Evolutionary conservation across 2,888 invertebrate genomes (phyloP), one percentile per base, ranked within the genome.

Genomic region (Brachypalpus laphriformis): DNA sequence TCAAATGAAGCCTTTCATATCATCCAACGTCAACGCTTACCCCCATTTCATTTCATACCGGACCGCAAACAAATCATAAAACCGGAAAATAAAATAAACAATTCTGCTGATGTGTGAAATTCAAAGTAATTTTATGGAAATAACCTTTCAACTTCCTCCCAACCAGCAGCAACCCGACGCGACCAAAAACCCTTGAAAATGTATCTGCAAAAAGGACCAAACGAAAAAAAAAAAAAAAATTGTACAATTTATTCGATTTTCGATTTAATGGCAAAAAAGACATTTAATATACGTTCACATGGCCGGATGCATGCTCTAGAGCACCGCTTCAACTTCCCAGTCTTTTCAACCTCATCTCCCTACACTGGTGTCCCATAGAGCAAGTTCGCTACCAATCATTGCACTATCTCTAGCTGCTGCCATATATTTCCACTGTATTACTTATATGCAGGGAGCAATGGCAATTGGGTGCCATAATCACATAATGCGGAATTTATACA

Each of bases 401-500:
- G 47, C 71, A 85, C 81, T 81, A 85, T 85, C 85, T 85, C 75
- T 76, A 71, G 81, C 71, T 70, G 57, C 40, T 66, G 54, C 56
- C 68, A 65, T 75, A 80, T 71, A 85, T 75, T 65, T 80, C 81
- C 65, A 85, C 57, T 54, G 63, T 71, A 71, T 47, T 71, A 70
- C 76, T 76, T 56, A 70, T 54, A 34, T 61, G 56, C 72, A 59
- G 20, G 70, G 74, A 47, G 61, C 70, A 37, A 75, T 85, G 81
- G 85, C 81, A 81, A 85, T 85, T 85, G 85, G 85, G 85, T 85
- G 85, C 81, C 81, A 85, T 85, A 85, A 85, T 85, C 81, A 85
- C 76, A 85, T 85, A 85, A 85, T 85, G 80, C 85, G 85, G 85
- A 85, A 81, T 85, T 81, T 85, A 85, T 85, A 65, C 76, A 76